Evolutionary conservation across 2,113 vertebrate genomes (phyloP).

Genomic region (Apteryx owenii): DNA sequence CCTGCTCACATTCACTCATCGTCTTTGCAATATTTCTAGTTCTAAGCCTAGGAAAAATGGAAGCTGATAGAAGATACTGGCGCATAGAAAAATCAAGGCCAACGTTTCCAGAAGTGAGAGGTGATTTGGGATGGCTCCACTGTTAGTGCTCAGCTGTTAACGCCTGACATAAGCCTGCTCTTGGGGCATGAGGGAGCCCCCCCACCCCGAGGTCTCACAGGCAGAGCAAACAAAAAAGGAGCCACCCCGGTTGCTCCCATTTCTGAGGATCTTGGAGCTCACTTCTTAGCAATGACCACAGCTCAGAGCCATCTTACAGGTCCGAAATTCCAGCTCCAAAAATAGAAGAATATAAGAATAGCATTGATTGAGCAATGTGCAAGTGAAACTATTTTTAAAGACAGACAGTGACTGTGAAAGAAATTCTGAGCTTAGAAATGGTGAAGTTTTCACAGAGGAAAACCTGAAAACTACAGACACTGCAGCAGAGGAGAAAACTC

Average conservation of each 20-base stretch:
- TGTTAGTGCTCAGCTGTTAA: not conserved
- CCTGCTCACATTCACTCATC: not conserved
- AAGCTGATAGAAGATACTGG: not conserved
- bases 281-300: not conserved
- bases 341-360: conserved; percentile 1
- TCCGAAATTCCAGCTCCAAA: not conserved
- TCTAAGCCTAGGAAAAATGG: not conserved
- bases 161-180: not conserved
- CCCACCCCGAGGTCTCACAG: not conserved
- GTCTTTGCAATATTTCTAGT: not conserved
- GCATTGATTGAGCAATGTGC: not conserved
- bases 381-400: conserved; percentile 29
- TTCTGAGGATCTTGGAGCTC: not conserved
- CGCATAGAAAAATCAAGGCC: not conserved
- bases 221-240: not conserved
- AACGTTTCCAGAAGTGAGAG: not conserved
- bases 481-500: not conserved
- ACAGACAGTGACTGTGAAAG: not conserved
- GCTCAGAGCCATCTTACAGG: not conserved
- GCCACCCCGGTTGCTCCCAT: not conserved
- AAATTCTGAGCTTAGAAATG: not conserved
- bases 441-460: not conserved
- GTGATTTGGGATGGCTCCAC: not conserved
- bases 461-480: not conserved
- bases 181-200: not conserved